Base-by-base conservation (phyloP, 1,140 invertebrate species). In the Pachyrhynchus sulphureomaculatus region DNA sequence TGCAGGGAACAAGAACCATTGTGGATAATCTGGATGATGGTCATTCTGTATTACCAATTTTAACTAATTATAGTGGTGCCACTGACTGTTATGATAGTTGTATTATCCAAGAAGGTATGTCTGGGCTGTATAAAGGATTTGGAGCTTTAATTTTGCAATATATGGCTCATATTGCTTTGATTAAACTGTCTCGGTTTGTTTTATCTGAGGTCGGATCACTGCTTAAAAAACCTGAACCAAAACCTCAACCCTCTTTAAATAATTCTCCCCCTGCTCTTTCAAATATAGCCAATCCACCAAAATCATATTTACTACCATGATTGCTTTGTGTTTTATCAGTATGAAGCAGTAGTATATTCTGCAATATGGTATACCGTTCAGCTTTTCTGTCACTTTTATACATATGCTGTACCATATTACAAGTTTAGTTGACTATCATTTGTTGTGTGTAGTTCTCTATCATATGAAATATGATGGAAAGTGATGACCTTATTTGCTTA, bases 11-110 rank as follows among this genome's bases (percentile, higher is more conserved):
- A 1, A 83, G 96, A 64, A 97, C 95, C n/a, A 96, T 99, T 49
- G 93, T 98, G 63, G 96, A 98, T 77, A 95, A 97, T 79, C 83
- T 97, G 47, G 95, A 98, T 75, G 90, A 86, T 51, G 90, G 93
- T 56, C 83, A 86, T 57, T 89, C 89, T 66, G 95, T 95, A 1
- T 84, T 89, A 62, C 91, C 91, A 12, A 91, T 95, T 53, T 79
- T 90, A 57, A 91, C 91, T 8, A 86, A 84, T 37, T 86, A 86
- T 72, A 79, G 84, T 69, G 84, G 85, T n/a, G 87, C 91, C 33
- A 74, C 88, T 26, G 95, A 98, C 77, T 98, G 96, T 78, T 95
- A 96, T 72, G 82, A 85, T 59, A 89, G 86, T n/a, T 94, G 95
- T 34, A 73, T 97, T 17, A 77, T 83, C 6, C 86, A 89, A 18